These are phyloP conservation scores for Elephantulus edwardii DNA, from an alignment of 2,113 vertebrate species.

Conservation along the genomic window DNA sequence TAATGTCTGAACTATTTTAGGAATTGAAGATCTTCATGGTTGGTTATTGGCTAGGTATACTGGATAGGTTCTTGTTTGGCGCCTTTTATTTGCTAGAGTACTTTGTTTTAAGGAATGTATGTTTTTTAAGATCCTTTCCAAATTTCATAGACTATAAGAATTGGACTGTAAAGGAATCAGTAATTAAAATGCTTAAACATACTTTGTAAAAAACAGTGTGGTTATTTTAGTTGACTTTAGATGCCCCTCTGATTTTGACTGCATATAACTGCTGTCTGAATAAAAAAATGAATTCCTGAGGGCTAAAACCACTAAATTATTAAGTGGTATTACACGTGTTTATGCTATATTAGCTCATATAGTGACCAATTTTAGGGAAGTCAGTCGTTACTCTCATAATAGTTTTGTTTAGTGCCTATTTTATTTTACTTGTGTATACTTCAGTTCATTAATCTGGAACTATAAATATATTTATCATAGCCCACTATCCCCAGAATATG, in stretches of 20 bases:
- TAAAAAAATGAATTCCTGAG: slow-evolving; percentile 6
- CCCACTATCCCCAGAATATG: slow-evolving; percentile 41
- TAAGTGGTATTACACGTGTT: background rate
- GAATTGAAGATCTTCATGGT: background rate
- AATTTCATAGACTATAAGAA: slow-evolving; percentile 21
- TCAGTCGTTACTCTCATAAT: slow-evolving; percentile 53
- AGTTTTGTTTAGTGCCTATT: slow-evolving; percentile 70
- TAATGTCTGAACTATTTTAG: background rate
- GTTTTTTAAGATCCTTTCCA: slow-evolving; percentile 19
- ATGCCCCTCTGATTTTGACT: slow-evolving; percentile 34
- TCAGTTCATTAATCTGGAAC: slow-evolving; percentile 75
- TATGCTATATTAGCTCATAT: slow-evolving; percentile 6
- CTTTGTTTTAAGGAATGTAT: slow-evolving; percentile 27
- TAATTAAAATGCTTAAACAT: background rate
- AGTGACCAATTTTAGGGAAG: background rate
- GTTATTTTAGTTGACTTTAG: background rate
- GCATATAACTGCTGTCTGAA: background rate
- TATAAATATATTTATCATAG: slow-evolving; percentile 78
- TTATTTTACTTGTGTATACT: slow-evolving; percentile 66
- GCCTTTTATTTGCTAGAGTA: background rate
- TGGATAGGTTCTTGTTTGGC: slow-evolving; percentile 21
- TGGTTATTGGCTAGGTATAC: slow-evolving; percentile 13
- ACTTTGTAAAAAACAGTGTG: background rate
- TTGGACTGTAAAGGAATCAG: slow-evolving; percentile 3
- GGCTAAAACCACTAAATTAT: slow-evolving; percentile 25